phyloP scores from a whole-genome alignment of 2,888 invertebrate genomes.

The Tupiocoris notatus region DNA sequence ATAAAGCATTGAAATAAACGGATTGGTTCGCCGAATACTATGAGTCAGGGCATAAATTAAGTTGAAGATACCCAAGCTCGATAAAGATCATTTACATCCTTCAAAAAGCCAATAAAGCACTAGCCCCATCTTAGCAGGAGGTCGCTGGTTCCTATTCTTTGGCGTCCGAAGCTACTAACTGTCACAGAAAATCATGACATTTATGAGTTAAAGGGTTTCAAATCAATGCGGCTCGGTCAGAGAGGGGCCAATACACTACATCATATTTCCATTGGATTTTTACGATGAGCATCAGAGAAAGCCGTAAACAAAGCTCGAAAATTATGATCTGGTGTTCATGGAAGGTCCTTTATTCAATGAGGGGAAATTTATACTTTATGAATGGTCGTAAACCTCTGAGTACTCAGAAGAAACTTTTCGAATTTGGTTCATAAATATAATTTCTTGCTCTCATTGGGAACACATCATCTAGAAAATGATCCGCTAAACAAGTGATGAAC shows the following conservation, averaged over 20 bases:
- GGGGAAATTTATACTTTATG: no score
- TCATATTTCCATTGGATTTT: conserved; percentile 25
- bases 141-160: neutral
- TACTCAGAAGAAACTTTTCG: no score
- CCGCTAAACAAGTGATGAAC: no score
- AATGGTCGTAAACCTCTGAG: no score
- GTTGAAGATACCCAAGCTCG: no score
- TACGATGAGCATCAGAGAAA: neutral
- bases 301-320: conserved; percentile 6
- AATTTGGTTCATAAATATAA: no score
- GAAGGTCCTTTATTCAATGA: neutral
- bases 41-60: no score
- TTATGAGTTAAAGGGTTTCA: neutral
- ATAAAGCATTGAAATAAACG: no score
- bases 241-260: neutral
- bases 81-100: neutral
- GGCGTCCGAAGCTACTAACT: neutral
- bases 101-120: neutral
- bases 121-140: neutral
- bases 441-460: no score
- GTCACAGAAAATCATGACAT: conserved; percentile 14
- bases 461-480: no score
- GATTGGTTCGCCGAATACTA: no score
- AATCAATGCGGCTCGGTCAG: conserved; percentile 1
- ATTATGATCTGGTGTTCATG: conserved; percentile 10